phyloP scores from a whole-genome alignment of 1,140 invertebrate species.

The Aphidius gifuensis region DNA sequence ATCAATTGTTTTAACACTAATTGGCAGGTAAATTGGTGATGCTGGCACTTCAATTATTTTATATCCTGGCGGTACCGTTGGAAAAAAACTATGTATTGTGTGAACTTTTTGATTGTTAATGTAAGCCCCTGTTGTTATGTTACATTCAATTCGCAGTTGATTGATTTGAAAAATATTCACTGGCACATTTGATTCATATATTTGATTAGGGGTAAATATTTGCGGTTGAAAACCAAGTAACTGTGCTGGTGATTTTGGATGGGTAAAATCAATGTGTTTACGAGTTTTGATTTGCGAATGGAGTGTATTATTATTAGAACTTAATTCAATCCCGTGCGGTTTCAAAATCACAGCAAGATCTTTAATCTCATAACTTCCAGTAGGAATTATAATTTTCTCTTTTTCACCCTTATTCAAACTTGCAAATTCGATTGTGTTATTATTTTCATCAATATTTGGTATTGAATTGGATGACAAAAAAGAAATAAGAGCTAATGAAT shows the following conservation, averaged over 20 bases:
- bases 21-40: neutral
- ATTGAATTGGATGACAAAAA: slow-evolving; percentile 41
- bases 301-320: too few species aligned
- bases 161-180: neutral
- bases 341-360: neutral
- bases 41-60: neutral
- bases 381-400: slow-evolving; percentile 33
- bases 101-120: neutral
- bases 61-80: neutral
- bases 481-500: slow-evolving; percentile 34
- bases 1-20: neutral
- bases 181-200: too few species aligned
- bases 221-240: too few species aligned
- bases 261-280: too few species aligned
- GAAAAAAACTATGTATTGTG: slow-evolving; percentile 2
- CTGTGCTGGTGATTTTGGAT: too few species aligned
- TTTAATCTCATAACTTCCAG: slow-evolving; percentile 40
- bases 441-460: slow-evolving; percentile 35
- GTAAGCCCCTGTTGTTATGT: neutral
- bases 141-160: neutral
- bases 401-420: slow-evolving; percentile 19
- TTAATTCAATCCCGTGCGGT: too few species aligned
- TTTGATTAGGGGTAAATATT: too few species aligned
- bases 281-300: too few species aligned
- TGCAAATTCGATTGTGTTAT: slow-evolving; percentile 39